Percentiles rank a stretch among this genome's conserved stretches.
Evolutionary conservation across 2,888 invertebrate species (phyloP).

Genomic region (Byasa hedistus): DNA sequence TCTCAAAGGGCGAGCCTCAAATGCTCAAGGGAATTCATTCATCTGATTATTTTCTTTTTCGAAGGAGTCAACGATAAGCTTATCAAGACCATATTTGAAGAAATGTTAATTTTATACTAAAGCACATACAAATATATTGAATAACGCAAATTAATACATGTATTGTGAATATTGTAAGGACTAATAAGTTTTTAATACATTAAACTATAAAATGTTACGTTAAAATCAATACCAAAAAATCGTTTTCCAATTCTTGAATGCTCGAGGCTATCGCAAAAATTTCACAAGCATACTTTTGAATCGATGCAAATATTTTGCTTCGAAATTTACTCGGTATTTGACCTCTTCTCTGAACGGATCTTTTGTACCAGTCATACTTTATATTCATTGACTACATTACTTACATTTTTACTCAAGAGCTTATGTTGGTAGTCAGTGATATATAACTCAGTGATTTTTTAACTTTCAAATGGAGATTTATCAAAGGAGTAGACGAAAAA

Average conservation of each 20-base stretch:
- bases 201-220: not conserved
- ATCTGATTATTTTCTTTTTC: slow-evolving; percentile 63
- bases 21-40: slow-evolving; percentile 66
- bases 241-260: not conserved
- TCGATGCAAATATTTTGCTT: not conserved
- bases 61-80: slow-evolving; percentile 54
- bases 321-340: not conserved
- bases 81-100: slow-evolving; percentile 51
- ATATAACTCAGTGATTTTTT: not conserved
- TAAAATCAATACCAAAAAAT: no score
- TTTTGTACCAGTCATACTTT: not conserved
- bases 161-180: no score
- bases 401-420: no score
- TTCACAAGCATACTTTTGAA: not conserved
- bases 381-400: not conserved
- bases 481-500: no score
- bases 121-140: not conserved
- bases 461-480: not conserved
- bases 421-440: not conserved
- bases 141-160: no score
- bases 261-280: not conserved
- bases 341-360: not conserved
- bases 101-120: slow-evolving; percentile 29
- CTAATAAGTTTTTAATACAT: no score
- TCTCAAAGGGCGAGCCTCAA: slow-evolving; percentile 63